Evolutionary conservation across 2,888 invertebrate species (phyloP).

Genomic region (Adela reaumurella): DNA sequence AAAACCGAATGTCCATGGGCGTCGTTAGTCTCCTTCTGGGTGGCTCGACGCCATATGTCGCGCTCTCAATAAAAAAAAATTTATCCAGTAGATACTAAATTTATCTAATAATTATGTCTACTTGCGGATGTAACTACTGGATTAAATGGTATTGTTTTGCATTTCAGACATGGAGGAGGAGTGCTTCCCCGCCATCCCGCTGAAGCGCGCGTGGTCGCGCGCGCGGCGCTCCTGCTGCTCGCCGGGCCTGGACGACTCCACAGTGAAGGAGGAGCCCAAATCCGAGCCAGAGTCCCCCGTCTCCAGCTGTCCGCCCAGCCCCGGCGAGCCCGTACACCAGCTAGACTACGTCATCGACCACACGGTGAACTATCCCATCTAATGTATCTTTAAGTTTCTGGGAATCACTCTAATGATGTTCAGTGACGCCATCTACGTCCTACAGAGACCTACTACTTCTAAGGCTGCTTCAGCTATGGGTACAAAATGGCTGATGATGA

Average conservation of each 20-base stretch:
- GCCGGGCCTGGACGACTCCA: constrained; percentile 18
- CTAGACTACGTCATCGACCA: constrained; percentile 62
- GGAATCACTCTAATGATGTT: too few relatives aligned
- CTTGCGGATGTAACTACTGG: neutral
- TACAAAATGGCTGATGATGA: too few relatives aligned
- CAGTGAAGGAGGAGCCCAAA: constrained; percentile 75
- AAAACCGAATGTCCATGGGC: too few relatives aligned
- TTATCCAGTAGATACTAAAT: neutral
- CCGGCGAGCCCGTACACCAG: constrained; percentile 47
- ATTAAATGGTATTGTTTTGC: constrained; percentile 7
- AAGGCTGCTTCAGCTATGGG: too few relatives aligned
- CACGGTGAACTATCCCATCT: constrained; percentile 59
- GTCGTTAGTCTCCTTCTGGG: too few relatives aligned
- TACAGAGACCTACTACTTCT: too few relatives aligned
- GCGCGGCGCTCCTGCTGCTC: constrained; percentile 31
- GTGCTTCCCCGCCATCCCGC: constrained; percentile 78
- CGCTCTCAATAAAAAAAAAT: too few relatives aligned
- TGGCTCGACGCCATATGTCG: too few relatives aligned
- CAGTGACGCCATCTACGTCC: too few relatives aligned
- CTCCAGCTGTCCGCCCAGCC: constrained; percentile 69
- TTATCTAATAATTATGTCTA: neutral
- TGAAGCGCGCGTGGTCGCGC: constrained; percentile 54
- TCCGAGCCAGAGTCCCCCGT: constrained; percentile 70
- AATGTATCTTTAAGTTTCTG: too few relatives aligned
- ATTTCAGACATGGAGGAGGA: constrained; percentile 89